Evolutionary conservation across 2,888 invertebrate genomes (phyloP), one percentile per base, ranked within the genome.

Genomic region (Lysandra coridon): DNA sequence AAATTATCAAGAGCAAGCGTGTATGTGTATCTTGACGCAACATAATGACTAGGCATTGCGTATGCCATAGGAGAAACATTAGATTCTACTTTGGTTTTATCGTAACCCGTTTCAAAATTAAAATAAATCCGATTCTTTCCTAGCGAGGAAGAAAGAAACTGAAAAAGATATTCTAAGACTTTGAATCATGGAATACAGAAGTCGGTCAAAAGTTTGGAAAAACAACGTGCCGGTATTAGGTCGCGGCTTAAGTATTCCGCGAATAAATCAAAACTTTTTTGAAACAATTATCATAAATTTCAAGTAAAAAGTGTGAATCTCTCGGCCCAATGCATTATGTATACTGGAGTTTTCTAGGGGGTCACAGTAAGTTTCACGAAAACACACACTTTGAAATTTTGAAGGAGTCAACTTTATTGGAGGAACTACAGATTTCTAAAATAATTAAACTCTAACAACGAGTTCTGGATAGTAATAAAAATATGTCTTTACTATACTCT

Each of bases 281-380:
- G 40, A 40, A 78, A 78, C 78, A 78, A 78, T 78, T 64, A 78
- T 78, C 78, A 64, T 78, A 64, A 78, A 78, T 78, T 62, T 37
- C 53, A 12, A 77, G 14, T 76, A 53, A 7, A 57, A 75, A 57
- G 37, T 7, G 33, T 57, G 37, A 60, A 77, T 60, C 33, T 37
- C 60, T 69, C 23, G n/a, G 44, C 44, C 44, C 44, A 74, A 12
- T 73, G 73, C 74, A 14, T 69, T 37, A 69, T 14, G 69, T 69
- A 69, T 33, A 3, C 64, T 69, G 1, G 69, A 69, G 14, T 30
- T 30, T 12, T 64, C 30, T 69, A 4, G 33, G 12, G 12, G 69
- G 17, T 69, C 30, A 10, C 30, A 30, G 1, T 23, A 17, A 30
- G 1, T 23, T 57, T 57, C 17, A 57, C 17, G 4, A 57, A 57